phyloP scores from a whole-genome alignment of 2,797 vertebrate genomes.

The Gambusia yucatana region DNA sequence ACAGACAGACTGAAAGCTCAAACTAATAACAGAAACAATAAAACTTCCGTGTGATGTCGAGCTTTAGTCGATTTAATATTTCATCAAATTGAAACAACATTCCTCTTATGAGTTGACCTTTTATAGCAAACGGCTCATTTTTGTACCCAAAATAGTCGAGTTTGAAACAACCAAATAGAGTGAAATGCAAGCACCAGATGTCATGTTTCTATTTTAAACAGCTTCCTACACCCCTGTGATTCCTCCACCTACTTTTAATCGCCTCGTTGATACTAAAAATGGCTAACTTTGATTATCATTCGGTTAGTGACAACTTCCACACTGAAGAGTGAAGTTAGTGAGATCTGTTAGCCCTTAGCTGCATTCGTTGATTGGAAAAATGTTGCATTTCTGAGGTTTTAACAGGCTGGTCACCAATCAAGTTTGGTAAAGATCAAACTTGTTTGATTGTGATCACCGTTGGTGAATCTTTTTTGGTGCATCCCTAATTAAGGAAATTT shows the following conservation, averaged over 20 bases:
- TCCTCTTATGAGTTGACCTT: background rate
- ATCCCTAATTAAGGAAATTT: background rate
- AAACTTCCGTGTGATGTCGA: background rate
- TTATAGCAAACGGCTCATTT: background rate
- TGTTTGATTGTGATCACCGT: background rate
- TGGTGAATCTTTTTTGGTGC: constrained; percentile 1
- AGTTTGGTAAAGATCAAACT: background rate
- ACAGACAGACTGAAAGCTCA: background rate
- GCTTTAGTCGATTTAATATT: background rate
- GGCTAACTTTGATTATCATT: background rate
- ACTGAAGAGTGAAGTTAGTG: background rate
- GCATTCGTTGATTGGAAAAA: background rate
- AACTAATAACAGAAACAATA: background rate
- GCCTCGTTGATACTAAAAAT: background rate
- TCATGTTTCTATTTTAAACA: background rate
- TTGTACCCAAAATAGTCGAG: background rate
- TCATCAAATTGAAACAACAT: background rate
- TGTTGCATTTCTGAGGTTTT: background rate
- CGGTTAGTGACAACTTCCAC: background rate
- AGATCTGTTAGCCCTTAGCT: background rate
- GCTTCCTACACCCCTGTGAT: background rate
- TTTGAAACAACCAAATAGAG: background rate
- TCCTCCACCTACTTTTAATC: background rate
- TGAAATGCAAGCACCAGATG: background rate
- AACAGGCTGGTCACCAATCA: background rate